Percentiles rank a stretch among this genome's conserved stretches.
Evolutionary conservation across 2,113 vertebrate species (phyloP).

Genomic region (Chaetodon auriga): DNA sequence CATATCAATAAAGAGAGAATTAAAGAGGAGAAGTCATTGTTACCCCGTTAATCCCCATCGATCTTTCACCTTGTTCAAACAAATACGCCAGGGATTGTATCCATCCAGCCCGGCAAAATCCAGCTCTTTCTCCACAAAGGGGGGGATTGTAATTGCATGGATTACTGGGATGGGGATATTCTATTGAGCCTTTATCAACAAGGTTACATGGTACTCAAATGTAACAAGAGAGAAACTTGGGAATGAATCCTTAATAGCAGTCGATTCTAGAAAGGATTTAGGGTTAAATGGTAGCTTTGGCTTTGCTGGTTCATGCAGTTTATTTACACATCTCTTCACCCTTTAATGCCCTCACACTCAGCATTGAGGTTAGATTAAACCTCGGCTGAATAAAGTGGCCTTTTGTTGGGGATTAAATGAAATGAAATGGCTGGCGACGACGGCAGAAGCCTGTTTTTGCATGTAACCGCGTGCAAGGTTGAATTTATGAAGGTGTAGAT

Average conservation of each 20-base stretch:
- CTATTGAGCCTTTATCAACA: slow-evolving; percentile 78
- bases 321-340: slow-evolving; percentile 57
- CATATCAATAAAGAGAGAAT: slow-evolving; percentile 76
- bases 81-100: slow-evolving; percentile 69
- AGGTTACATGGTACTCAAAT: slow-evolving; percentile 70
- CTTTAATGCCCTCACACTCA: slow-evolving; percentile 50
- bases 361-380: slow-evolving; percentile 46
- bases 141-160: slow-evolving; percentile 75
- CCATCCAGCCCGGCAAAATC: slow-evolving; percentile 65
- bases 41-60: slow-evolving; percentile 75
- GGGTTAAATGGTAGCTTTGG: slow-evolving; percentile 49
- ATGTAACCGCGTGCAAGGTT: background rate
- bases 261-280: slow-evolving; percentile 63
- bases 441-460: slow-evolving; percentile 34
- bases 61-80: slow-evolving; percentile 82
- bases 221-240: slow-evolving; percentile 56
- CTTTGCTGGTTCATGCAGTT: slow-evolving; percentile 22
- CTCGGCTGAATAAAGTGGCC: slow-evolving; percentile 50
- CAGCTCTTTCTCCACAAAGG: slow-evolving; percentile 67
- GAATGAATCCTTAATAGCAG: slow-evolving; percentile 57
- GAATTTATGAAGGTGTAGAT: slow-evolving; percentile 43
- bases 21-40: slow-evolving; percentile 69
- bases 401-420: slow-evolving; percentile 61
- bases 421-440: slow-evolving; percentile 26
- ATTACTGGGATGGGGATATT: slow-evolving; percentile 77